These are phyloP conservation scores for Murina feae DNA, from an alignment of 2,113 vertebrate genomes.

Conservation along the genomic window DNA sequence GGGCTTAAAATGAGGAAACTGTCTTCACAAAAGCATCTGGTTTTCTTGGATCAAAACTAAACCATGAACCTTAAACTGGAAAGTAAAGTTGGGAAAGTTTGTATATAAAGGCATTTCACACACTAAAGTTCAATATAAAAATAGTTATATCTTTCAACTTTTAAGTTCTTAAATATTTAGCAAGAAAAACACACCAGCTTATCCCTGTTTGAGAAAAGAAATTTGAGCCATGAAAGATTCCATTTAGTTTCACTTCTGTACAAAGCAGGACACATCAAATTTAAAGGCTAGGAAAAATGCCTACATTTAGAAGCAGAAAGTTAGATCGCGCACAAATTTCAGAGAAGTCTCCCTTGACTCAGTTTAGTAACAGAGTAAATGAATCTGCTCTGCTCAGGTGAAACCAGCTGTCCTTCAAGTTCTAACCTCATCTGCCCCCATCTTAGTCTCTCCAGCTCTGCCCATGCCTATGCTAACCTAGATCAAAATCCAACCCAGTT, in stretches of 20 bases:
- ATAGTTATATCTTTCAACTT: slow-evolving; percentile 64
- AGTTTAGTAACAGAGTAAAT: slow-evolving; percentile 13
- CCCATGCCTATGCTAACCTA: neutral
- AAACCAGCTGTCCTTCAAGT: neutral
- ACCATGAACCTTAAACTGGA: slow-evolving; percentile 57
- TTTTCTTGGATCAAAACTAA: slow-evolving; percentile 67
- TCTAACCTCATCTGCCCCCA: neutral
- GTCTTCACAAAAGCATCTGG: slow-evolving; percentile 67
- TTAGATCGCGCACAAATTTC: slow-evolving; percentile 12
- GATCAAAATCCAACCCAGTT: neutral
- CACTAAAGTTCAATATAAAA: slow-evolving; percentile 57
- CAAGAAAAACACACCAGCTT: slow-evolving; percentile 49
- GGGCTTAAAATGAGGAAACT: slow-evolving; percentile 53
- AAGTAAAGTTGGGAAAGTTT: slow-evolving; percentile 55
- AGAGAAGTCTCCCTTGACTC: slow-evolving; percentile 14
- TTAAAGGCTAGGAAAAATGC: slow-evolving; percentile 48
- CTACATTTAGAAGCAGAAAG: neutral
- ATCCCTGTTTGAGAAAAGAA: slow-evolving; percentile 51
- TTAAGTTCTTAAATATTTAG: slow-evolving; percentile 51
- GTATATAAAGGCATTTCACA: slow-evolving; percentile 60
- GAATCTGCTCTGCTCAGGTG: neutral
- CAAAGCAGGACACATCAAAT: slow-evolving; percentile 38
- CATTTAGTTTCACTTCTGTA: slow-evolving; percentile 30
- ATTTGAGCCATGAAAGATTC: slow-evolving; percentile 52
- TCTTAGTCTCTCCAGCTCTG: neutral